Conservation (phyloP, 1,140 invertebrate species). For the Pristionchus pacificus region DNA sequence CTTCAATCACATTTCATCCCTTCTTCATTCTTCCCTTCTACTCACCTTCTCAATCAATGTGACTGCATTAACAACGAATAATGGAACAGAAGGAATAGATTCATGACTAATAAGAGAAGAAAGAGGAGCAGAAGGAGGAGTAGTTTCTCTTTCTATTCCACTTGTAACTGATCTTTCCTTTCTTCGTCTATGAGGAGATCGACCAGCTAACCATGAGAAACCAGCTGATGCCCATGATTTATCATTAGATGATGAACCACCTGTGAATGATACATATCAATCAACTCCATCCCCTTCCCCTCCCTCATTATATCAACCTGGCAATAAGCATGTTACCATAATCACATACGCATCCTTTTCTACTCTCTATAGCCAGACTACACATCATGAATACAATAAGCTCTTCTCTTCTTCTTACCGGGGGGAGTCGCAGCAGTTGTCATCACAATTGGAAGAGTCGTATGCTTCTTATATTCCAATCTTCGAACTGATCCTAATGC, state of each 20-base stretch:
- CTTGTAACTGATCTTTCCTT: not conserved
- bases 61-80: constrained; percentile 90
- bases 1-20: constrained; percentile 18
- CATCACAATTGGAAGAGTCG: too few species aligned
- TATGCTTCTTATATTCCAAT: not conserved
- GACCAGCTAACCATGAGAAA: not conserved
- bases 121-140: constrained; percentile 72
- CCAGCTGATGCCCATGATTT: not conserved
- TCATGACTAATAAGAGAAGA: constrained; percentile 43
- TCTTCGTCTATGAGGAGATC: not conserved
- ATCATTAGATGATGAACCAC: too few species aligned
- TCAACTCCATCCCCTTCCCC: too few species aligned
- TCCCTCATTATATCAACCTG: too few species aligned
- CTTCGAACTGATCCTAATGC: not conserved
- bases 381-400: not conserved
- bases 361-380: not conserved
- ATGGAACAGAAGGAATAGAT: constrained; percentile 72
- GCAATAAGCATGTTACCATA: not conserved
- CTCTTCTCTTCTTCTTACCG: not conserved
- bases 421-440: not conserved
- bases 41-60: constrained; percentile 78
- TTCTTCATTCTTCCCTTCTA: not conserved
- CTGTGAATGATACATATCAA: too few species aligned
- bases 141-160: not conserved
- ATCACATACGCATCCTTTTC: too few species aligned